Percentiles rank a stretch among this genome's conserved stretches.
These are phyloP conservation scores for Aradophagus sp. DNA, from an alignment of 1,140 invertebrate genomes.

Conservation along the genomic window DNA sequence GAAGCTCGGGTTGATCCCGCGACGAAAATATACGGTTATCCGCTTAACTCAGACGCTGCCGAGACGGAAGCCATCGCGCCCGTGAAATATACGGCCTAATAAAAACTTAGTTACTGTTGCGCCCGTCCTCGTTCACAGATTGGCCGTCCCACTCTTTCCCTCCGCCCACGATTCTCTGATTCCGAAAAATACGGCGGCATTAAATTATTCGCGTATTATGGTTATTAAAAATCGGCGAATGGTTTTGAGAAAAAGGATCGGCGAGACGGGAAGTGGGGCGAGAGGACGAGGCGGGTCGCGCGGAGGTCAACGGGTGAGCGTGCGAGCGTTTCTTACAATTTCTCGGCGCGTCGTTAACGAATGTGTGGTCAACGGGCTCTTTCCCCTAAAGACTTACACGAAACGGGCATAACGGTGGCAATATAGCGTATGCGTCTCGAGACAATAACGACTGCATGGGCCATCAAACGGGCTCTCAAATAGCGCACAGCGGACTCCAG, in stretches of 20 bases:
- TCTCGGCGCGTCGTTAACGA: slow-evolving; percentile 66
- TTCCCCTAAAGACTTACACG: slow-evolving; percentile 44
- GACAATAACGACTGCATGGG: slow-evolving; percentile 70
- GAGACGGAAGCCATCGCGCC: slow-evolving; percentile 70
- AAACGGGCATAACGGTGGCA: slow-evolving; percentile 50
- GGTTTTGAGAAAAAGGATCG: too few species aligned
- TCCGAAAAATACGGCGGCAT: slow-evolving; percentile 43
- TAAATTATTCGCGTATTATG: too few species aligned
- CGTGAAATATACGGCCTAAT: slow-evolving; percentile 71
- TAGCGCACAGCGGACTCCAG: slow-evolving; percentile 63
- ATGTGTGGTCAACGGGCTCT: slow-evolving; percentile 65
- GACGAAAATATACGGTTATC: slow-evolving; percentile 72
- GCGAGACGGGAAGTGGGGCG: too few species aligned
- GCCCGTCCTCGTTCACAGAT: slow-evolving; percentile 41
- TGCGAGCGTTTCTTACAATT: slow-evolving; percentile 65
- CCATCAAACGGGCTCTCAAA: slow-evolving; percentile 73
- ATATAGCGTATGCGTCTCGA: slow-evolving; percentile 59
- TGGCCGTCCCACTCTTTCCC: too few species aligned
- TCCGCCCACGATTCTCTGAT: slow-evolving; percentile 38
- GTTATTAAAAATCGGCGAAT: too few species aligned
- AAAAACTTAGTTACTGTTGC: slow-evolving; percentile 72
- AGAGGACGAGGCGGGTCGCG: neutral
- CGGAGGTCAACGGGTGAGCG: neutral
- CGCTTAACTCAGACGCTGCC: slow-evolving; percentile 69
- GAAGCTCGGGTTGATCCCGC: slow-evolving; percentile 61